These are phyloP conservation scores for Mola mola DNA, from an alignment of 2,113 vertebrate genomes.

Conservation along the genomic window DNA sequence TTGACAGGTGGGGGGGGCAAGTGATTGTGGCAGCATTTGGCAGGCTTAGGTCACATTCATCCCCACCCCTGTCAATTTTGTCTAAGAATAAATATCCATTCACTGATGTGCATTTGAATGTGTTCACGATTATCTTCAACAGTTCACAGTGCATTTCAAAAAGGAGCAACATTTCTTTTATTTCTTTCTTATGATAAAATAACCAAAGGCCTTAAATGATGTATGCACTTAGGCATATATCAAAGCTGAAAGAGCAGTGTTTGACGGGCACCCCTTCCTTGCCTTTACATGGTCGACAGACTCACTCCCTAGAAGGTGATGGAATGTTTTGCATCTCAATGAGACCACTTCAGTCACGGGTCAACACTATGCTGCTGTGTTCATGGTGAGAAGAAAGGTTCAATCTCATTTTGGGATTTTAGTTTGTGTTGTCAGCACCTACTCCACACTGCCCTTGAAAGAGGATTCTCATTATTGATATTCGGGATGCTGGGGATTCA, in stretches of 20 bases:
- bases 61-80: constrained; percentile 57
- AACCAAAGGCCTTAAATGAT: constrained; percentile 47
- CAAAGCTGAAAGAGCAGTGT: constrained; percentile 59
- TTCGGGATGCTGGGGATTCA: constrained; percentile 56
- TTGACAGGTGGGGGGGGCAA: constrained; percentile 57
- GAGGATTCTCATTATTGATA: constrained; percentile 59
- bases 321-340: constrained; percentile 66
- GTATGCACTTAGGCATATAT: constrained; percentile 41
- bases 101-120: constrained; percentile 51
- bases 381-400: constrained; percentile 68
- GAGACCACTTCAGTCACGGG: constrained; percentile 58
- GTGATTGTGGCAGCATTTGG: constrained; percentile 67
- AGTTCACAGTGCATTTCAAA: constrained; percentile 37
- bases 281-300: constrained; percentile 67
- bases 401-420: constrained; percentile 44
- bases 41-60: constrained; percentile 60
- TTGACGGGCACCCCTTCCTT: constrained; percentile 64
- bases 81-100: constrained; percentile 41
- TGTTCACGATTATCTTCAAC: constrained; percentile 65
- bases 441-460: constrained; percentile 60
- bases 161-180: constrained; percentile 7
- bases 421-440: constrained; percentile 43
- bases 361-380: constrained; percentile 52
- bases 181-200: constrained; percentile 19
- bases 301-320: constrained; percentile 58